Conservation (phyloP, 2,888 invertebrate species). For the Cecidostiba fungosa region DNA sequence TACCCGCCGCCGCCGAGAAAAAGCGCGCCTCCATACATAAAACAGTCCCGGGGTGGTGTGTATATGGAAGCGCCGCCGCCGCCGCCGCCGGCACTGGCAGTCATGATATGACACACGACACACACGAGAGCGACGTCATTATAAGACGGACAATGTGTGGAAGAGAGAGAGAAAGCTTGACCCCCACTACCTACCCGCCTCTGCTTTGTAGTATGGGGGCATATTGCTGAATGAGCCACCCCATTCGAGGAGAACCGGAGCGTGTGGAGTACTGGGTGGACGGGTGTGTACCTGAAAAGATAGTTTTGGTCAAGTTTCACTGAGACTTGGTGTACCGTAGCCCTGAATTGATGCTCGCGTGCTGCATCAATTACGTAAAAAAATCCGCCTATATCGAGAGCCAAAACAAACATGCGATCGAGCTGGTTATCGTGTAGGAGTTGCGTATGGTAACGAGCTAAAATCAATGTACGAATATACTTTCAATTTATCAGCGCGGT, state of each 20-base stretch:
- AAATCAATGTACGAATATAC: too few relatives aligned
- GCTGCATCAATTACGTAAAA: slow-evolving; percentile 52
- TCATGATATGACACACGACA: slow-evolving; percentile 70
- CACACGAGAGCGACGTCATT: slow-evolving; percentile 70
- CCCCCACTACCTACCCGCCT: slow-evolving; percentile 27
- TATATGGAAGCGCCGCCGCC: neutral
- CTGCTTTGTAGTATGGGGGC: slow-evolving; percentile 29
- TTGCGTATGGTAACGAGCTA: neutral
- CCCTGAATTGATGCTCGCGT: slow-evolving; percentile 25
- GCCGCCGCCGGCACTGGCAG: slow-evolving; percentile 48
- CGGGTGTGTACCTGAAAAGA: slow-evolving; percentile 30
- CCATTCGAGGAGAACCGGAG: slow-evolving; percentile 29
- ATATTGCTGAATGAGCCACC: slow-evolving; percentile 30
- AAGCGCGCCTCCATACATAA: slow-evolving; percentile 54
- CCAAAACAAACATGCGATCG: slow-evolving; percentile 47
- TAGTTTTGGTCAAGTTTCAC: slow-evolving; percentile 54
- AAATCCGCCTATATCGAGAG: slow-evolving; percentile 32
- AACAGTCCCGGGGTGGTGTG: slow-evolving; percentile 53
- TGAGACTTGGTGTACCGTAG: neutral
- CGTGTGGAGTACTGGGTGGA: neutral
- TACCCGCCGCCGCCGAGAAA: slow-evolving; percentile 57
- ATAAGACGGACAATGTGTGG: slow-evolving; percentile 68
- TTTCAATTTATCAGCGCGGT: neutral
- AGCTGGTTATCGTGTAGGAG: neutral
- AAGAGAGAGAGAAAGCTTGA: slow-evolving; percentile 29